These are phyloP conservation scores for Rhinatrema bivittatum DNA, from an alignment of 2,797 vertebrate genomes.

Conservation along the genomic window DNA sequence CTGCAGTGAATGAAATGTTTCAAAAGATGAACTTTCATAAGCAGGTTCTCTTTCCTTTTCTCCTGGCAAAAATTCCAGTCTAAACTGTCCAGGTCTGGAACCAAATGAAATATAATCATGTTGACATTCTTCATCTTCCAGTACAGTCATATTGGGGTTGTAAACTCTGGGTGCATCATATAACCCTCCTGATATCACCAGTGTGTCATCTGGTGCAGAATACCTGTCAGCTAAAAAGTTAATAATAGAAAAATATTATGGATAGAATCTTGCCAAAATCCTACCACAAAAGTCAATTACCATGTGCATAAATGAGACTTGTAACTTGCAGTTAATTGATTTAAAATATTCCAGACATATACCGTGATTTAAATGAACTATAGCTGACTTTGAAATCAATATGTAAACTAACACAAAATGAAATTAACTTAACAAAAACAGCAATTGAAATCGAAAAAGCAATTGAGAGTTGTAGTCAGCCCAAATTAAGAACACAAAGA, in stretches of 20 bases:
- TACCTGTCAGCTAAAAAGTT: constrained; percentile 39
- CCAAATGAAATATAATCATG: constrained; percentile 15
- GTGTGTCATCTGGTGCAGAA: constrained; percentile 47
- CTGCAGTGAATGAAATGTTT: constrained; percentile 14
- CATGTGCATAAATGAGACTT: no score
- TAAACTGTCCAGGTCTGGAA: constrained; percentile 38
- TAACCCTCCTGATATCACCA: constrained; percentile 63
- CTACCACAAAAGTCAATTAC: background rate
- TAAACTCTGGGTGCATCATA: constrained; percentile 57
- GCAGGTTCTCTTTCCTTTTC: constrained; percentile 18
- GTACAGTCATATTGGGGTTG: constrained; percentile 38
- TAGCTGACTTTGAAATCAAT: background rate
- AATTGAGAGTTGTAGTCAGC: no score
- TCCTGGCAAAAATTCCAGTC: constrained; percentile 51
- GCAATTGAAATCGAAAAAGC: no score
- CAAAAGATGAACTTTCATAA: constrained; percentile 12
- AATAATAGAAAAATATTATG: background rate
- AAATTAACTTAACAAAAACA: no score
- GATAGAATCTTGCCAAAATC: background rate
- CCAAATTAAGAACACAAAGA: no score
- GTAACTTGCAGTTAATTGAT: no score
- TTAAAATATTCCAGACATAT: no score
- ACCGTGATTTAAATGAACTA: no score
- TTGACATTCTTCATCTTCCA: constrained; percentile 32
- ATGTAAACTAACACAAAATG: background rate